Conservation (phyloP, 1,140 invertebrate genomes). For the Babylonia areolata region DNA sequence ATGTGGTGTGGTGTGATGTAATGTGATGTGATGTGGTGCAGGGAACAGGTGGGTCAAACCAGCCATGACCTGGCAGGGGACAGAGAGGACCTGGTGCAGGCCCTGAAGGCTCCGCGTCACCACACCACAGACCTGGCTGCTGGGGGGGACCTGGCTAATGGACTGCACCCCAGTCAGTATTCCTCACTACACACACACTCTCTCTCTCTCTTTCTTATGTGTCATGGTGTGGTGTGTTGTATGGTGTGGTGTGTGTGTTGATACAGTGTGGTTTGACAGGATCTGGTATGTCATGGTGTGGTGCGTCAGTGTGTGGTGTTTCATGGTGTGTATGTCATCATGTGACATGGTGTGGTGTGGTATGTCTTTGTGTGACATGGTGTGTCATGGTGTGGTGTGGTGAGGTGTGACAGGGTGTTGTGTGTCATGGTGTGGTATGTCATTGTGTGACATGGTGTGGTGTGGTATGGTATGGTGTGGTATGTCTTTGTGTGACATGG, state of each 20-base stretch:
- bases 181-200: not conserved
- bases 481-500: too few relatives aligned
- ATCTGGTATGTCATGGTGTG: too few relatives aligned
- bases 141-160: not conserved
- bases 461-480: too few relatives aligned
- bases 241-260: not conserved
- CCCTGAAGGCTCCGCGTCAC: constrained; percentile 53
- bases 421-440: too few relatives aligned
- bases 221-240: too few relatives aligned
- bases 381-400: not conserved
- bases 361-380: too few relatives aligned
- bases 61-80: constrained; percentile 78
- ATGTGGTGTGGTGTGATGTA: constrained; percentile 48
- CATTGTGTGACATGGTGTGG: too few relatives aligned
- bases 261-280: too few relatives aligned
- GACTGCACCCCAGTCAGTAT: constrained; percentile 14
- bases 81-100: constrained; percentile 74
- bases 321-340: too few relatives aligned
- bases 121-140: not conserved
- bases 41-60: constrained; percentile 76
- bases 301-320: not conserved
- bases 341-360: too few relatives aligned
- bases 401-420: too few relatives aligned
- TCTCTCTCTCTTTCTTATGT: too few relatives aligned
- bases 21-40: constrained; percentile 51